These are phyloP conservation scores for Gallinago paraguaiae DNA, from an alignment of 2,113 vertebrate genomes.

Conservation along the genomic window DNA sequence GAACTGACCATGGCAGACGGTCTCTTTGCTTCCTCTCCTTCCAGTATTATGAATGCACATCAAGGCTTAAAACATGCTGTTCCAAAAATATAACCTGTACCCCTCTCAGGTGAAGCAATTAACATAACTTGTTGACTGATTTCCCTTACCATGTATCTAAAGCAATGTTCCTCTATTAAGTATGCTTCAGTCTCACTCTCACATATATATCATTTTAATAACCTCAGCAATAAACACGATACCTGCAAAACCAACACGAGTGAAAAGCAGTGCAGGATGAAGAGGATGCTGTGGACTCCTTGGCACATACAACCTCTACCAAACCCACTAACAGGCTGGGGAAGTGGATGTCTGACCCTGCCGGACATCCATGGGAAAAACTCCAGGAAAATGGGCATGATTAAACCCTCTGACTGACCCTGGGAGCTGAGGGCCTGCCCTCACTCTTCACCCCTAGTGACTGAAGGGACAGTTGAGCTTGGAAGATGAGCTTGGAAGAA, in stretches of 20 bases:
- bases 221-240: background rate
- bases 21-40: background rate
- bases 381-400: background rate
- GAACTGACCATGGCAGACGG: background rate
- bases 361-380: background rate
- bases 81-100: background rate
- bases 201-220: background rate
- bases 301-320: fast-evolving
- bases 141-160: background rate
- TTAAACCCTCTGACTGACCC: background rate
- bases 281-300: background rate
- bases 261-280: background rate
- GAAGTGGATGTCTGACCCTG: background rate
- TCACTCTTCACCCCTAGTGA: too few species aligned
- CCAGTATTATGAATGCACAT: too few species aligned
- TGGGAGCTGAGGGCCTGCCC: fast-evolving
- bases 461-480: background rate
- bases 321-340: background rate
- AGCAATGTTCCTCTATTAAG: background rate
- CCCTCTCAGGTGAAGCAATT: background rate
- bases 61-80: background rate
- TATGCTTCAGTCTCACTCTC: background rate
- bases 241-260: background rate
- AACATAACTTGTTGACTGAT: background rate
- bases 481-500: background rate